Percentiles rank a stretch among this genome's conserved stretches.
These are phyloP conservation scores for Batillaria attramentaria DNA, from an alignment of 1,140 invertebrate genomes.

Conservation along the genomic window DNA sequence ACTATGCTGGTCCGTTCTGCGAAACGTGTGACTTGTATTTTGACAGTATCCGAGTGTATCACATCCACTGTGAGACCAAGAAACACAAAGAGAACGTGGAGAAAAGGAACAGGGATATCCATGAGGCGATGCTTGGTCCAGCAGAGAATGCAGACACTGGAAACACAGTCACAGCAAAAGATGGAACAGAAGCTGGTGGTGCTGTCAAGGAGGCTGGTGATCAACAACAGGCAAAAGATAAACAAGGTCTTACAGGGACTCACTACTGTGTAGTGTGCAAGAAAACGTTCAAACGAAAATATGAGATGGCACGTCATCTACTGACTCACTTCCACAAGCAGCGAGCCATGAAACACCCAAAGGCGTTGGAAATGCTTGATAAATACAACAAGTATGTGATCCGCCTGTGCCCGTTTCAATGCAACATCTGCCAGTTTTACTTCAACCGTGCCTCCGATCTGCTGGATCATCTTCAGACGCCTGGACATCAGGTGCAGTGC, in stretches of 20 bases:
- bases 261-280: slow-evolving; percentile 69
- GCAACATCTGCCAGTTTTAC: slow-evolving; percentile 86
- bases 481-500: slow-evolving; percentile 75
- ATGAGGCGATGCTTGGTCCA: slow-evolving; percentile 7
- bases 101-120: slow-evolving; percentile 6
- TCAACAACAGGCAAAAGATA: background rate
- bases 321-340: slow-evolving; percentile 61
- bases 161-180: background rate
- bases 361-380: slow-evolving; percentile 78
- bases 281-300: slow-evolving; percentile 60
- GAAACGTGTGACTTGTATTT: slow-evolving; percentile 37
- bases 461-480: slow-evolving; percentile 82
- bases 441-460: slow-evolving; percentile 81
- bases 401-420: slow-evolving; percentile 86
- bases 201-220: background rate
- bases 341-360: slow-evolving; percentile 54
- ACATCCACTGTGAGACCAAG: slow-evolving; percentile 42
- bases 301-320: slow-evolving; percentile 63
- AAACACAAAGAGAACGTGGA: slow-evolving; percentile 33
- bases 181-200: background rate
- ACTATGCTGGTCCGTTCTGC: background rate
- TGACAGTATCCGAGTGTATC: slow-evolving; percentile 34
- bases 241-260: slow-evolving; percentile 13
- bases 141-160: background rate
- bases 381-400: slow-evolving; percentile 85